Conservation (phyloP, 92 coral and sea anemone species). For the Hydrozoanthus gracilis region DNA sequence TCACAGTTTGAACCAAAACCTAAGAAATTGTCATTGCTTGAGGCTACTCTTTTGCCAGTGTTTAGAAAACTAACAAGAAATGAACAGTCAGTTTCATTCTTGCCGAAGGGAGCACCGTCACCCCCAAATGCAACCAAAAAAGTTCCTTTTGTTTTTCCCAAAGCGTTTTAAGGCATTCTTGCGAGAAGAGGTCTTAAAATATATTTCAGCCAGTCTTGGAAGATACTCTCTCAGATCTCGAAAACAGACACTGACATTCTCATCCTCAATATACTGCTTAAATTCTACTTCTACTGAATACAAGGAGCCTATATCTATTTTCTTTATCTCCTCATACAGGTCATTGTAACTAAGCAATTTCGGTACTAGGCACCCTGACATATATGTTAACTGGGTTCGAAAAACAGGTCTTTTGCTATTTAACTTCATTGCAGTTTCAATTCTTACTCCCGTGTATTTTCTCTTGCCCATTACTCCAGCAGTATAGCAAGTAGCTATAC, state of each 20-base stretch:
- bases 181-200: slow-evolving; percentile 38
- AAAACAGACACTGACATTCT: slow-evolving; percentile 62
- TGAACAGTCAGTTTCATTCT: slow-evolving; percentile 73
- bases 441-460: slow-evolving; percentile 57
- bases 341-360: slow-evolving; percentile 62
- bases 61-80: slow-evolving; percentile 72
- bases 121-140: too few species aligned
- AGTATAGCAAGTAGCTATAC: slow-evolving; percentile 65
- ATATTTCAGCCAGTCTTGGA: slow-evolving; percentile 68
- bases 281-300: slow-evolving; percentile 56
- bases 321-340: slow-evolving; percentile 52
- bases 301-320: slow-evolving; percentile 63
- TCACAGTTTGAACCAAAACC: slow-evolving; percentile 79
- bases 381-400: slow-evolving; percentile 47
- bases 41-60: slow-evolving; percentile 79
- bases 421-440: slow-evolving; percentile 52
- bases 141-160: slow-evolving; percentile 65
- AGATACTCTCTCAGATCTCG: slow-evolving; percentile 69
- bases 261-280: slow-evolving; percentile 43
- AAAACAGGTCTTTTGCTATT: slow-evolving; percentile 29
- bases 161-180: slow-evolving; percentile 64
- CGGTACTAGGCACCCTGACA: slow-evolving; percentile 62
- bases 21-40: slow-evolving; percentile 71
- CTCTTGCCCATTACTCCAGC: slow-evolving; percentile 62
- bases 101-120: slow-evolving; percentile 81